Evolutionary conservation across 2,888 invertebrate genomes (phyloP), one percentile per base, ranked within the genome.

Genomic region (Nemotelus pantherinus): DNA sequence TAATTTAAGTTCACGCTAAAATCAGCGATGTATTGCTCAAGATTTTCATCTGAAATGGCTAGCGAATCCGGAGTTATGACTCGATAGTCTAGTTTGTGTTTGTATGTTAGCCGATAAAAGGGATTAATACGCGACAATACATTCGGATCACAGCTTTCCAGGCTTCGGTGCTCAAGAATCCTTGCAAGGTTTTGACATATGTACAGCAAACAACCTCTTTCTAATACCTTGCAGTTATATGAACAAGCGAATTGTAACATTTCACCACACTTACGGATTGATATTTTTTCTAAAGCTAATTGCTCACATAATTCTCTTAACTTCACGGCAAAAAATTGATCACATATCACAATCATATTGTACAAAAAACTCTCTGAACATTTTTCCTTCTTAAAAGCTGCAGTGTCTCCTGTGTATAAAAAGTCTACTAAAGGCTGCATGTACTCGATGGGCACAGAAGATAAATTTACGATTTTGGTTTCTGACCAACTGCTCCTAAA

Each of bases 271-370:
- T 95, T 96, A 83, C 92, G 92, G 77, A 95, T 86, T 1, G 91
- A 92, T 2, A 96, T 87, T 77, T 92, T 86, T 78, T 90, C 89
- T 0, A 91, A 89, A 50, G 95, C 85, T 0, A 92, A 87, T 2
- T 91, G 87, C 85, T 93, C 93, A 86, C 94, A 92, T 86, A 93
- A 89, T 84, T 93, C 91, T 81, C 93, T 91, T 7, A 96, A 88
- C 9, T 93, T 87, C 2, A 89, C 88, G 4, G 95, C 90, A 80
- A 96, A 91, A 50, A 95, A 89, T 83, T 95, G 95, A 85, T 96
- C 96, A 44, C 95, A 93, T 9, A 93, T 90, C 6, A 94, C 90
- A 44, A 96, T 88, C 83, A 95, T 89, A 83, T 93, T 93, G 85
- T 92, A 93, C 0, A 90, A 83, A 80, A 93, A 89, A 78, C 91